A percentile compares a stretch with the other conserved stretches of the same genome.
phyloP scores from a whole-genome alignment of 2,113 vertebrate genomes.

The Lichenostomus cassidix region DNA sequence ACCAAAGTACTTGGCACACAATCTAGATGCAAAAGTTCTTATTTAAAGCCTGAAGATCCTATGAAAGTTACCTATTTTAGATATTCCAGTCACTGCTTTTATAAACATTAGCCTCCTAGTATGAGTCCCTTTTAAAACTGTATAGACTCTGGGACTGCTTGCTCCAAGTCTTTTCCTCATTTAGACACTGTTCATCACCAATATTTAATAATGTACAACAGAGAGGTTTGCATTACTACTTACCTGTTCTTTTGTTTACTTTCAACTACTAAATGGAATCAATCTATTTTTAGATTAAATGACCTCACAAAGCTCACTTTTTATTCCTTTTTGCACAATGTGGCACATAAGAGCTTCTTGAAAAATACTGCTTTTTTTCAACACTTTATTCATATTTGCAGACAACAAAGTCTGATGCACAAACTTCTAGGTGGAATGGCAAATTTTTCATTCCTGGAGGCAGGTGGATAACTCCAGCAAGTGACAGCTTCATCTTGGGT shows the following conservation, averaged over 20 bases:
- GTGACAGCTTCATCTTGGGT: constrained; percentile 55
- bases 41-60: not conserved
- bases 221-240: not conserved
- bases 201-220: not conserved
- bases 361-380: not conserved
- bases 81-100: not conserved
- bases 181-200: not conserved
- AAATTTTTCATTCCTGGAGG: constrained; percentile 33
- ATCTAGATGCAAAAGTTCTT: not conserved
- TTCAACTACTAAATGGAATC: not conserved
- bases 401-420: not conserved
- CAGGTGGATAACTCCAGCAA: constrained; percentile 36
- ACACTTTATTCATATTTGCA: not conserved
- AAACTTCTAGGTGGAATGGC: not conserved
- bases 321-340: not conserved
- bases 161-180: not conserved
- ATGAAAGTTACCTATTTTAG: not conserved
- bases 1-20: not conserved
- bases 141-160: not conserved
- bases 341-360: not conserved
- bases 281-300: not conserved
- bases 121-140: not conserved
- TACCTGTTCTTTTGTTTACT: not conserved
- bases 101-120: not conserved
- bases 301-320: not conserved